phyloP scores from a whole-genome alignment of 37 sponge, comb jelly and placozoan species.

The Spongia lamella region DNA sequence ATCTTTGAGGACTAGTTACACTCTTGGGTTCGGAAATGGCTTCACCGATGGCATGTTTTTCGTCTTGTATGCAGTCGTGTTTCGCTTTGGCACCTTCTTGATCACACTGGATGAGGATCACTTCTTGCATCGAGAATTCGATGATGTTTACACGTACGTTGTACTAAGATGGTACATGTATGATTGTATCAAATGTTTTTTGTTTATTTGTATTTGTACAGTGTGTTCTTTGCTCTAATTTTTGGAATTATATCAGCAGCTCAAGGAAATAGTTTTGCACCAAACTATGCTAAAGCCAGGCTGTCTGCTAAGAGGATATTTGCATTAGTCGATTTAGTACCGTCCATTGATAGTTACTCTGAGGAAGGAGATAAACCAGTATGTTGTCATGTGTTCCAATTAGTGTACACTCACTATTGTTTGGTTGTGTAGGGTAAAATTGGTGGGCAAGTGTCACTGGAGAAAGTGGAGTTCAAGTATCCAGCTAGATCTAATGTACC shows the following conservation, averaged over 20 bases:
- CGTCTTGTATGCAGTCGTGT: constrained; percentile 46
- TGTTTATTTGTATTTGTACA: constrained; percentile 1
- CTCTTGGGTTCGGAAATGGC: constrained; percentile 63
- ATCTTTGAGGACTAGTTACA: background rate
- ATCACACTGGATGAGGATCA: constrained; percentile 24
- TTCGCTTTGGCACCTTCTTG: constrained; percentile 78
- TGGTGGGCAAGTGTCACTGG: constrained; percentile 37
- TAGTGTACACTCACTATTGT: background rate
- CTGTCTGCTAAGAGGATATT: constrained; percentile 73
- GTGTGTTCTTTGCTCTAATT: constrained; percentile 64
- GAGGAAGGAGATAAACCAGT: constrained; percentile 64
- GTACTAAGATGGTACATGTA: no score
- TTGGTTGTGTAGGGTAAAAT: constrained; percentile 33
- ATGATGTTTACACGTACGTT: background rate
- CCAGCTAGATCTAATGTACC: constrained; percentile 40
- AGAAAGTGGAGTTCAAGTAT: constrained; percentile 40
- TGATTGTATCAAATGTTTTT: background rate
- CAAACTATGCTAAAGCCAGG: constrained; percentile 69
- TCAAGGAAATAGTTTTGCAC: constrained; percentile 64
- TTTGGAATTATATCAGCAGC: constrained; percentile 65
- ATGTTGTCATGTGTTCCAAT: no score
- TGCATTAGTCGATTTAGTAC: constrained; percentile 59
- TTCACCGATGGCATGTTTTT: constrained; percentile 61
- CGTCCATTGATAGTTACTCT: constrained; percentile 60
- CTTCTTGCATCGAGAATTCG: constrained; percentile 6